A percentile compares a stretch with the other conserved stretches of the same genome.
Conservation (phyloP, 92 coral and sea anemone species). For the Montipora capitata region DNA sequence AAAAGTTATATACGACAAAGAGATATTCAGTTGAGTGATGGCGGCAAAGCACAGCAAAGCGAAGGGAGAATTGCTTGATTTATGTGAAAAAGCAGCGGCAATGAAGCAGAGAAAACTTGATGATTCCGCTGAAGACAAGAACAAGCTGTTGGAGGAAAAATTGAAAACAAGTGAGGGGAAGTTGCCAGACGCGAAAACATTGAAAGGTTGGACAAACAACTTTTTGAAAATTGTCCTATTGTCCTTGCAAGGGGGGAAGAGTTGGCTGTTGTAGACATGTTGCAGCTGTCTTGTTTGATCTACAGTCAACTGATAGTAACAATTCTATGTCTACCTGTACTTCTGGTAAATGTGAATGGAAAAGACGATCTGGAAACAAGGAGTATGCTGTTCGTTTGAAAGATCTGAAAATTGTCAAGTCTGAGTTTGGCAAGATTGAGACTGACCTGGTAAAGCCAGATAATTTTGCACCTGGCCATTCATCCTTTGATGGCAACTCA, state of each 20-base stretch:
- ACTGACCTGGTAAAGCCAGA: constrained; percentile 59
- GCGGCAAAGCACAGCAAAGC: constrained; percentile 17
- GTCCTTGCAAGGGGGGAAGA: constrained; percentile 72
- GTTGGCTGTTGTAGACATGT: constrained; percentile 70
- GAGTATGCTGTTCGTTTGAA: constrained; percentile 48
- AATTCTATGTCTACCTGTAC: no score
- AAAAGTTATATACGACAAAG: constrained; percentile 26
- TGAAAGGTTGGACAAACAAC: constrained; percentile 16
- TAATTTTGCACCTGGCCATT: no score
- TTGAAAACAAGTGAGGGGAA: constrained; percentile 44
- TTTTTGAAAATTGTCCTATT: constrained; percentile 34
- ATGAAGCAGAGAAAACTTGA: constrained; percentile 48
- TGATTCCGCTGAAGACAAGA: constrained; percentile 40
- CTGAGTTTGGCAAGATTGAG: constrained; percentile 59
- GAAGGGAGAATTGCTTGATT: constrained; percentile 19
- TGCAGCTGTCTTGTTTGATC: constrained; percentile 77
- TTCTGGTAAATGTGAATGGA: no score
- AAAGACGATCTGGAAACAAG: constrained; percentile 54
- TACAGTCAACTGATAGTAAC: no score
- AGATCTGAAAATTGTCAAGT: constrained; percentile 63
- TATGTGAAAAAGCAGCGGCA: constrained; percentile 36
- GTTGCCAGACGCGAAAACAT: constrained; percentile 51
- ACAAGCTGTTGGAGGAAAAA: constrained; percentile 42
- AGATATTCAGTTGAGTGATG: constrained; percentile 26
- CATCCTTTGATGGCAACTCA: no score